A percentile compares a stretch with the other conserved stretches of the same genome.
Conservation (phyloP, 2,797 vertebrate genomes). For the Spondyliosoma cantharus region DNA sequence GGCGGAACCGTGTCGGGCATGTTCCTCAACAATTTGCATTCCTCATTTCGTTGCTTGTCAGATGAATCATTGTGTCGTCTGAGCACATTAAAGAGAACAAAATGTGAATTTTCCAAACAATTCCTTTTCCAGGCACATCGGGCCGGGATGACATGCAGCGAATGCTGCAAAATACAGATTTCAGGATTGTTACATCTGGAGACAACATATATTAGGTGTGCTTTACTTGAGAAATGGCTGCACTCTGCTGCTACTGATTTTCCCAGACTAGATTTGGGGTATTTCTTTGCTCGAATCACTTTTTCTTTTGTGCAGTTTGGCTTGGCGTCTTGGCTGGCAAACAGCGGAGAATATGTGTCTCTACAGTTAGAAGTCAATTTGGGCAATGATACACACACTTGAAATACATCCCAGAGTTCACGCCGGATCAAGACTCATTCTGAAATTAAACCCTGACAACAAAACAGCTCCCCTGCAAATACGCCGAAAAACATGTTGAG, state of each 20-base stretch:
- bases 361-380: conserved; percentile 62
- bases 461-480: conserved; percentile 47
- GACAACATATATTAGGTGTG: conserved; percentile 45
- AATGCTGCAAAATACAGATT: conserved; percentile 56
- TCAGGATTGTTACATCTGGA: conserved; percentile 60
- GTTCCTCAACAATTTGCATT: conserved; percentile 65
- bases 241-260: conserved; percentile 40
- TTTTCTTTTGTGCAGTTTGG: conserved; percentile 63
- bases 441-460: conserved; percentile 62
- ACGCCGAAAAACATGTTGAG: conserved; percentile 34
- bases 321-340: conserved; percentile 63
- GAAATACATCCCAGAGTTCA: conserved; percentile 72
- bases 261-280: conserved; percentile 49
- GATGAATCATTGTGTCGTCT: conserved; percentile 61
- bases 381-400: conserved; percentile 57
- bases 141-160: conserved; percentile 41
- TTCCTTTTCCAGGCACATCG: conserved; percentile 33
- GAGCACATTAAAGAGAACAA: conserved; percentile 58
- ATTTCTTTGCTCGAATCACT: conserved; percentile 54
- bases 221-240: conserved; percentile 46
- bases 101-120: conserved; percentile 49
- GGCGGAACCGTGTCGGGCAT: conserved; percentile 49
- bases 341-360: conserved; percentile 58
- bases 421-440: conserved; percentile 59
- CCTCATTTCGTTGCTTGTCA: conserved; percentile 63